Evolutionary conservation across 2,888 invertebrate genomes (phyloP), one percentile per base, ranked within the genome.

Genomic region (Petrolisthes cinctipes): DNA sequence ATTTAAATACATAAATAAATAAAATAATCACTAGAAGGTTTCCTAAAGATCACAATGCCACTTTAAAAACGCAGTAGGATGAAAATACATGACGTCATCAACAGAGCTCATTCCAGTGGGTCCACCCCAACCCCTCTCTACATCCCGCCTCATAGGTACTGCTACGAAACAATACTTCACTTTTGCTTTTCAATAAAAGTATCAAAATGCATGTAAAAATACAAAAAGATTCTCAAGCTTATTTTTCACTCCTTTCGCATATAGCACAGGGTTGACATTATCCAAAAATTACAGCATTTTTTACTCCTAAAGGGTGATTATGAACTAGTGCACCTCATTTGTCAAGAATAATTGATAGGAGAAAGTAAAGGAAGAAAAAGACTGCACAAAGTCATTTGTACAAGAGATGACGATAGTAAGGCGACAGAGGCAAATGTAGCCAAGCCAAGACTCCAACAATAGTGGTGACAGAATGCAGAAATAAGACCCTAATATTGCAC

Each of bases 141-240:
- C 87, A 88, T 88, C 87, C 87, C 87, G 87, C 87, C 71, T 88
- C 81, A 84, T 84, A 88, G 87, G 84, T 88, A 84, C 87, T 88
- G 83, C 87, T 88, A 88, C 87, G 75, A 88, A 88, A 88, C 81
- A 84, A 88, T 88, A 88, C 87, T 83, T 88, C 84, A 88, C 87
- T 88, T 88, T 88, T 88, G 87, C 87, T 75, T 75, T 83, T 88
- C 87, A 88, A 88, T 88, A 88, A 88, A 88, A 88, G 87, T 88
- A 88, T 88, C 87, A 88, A 88, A 88, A 88, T 88, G 87, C 87
- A 88, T 88, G 87, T 88, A 88, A 88, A 88, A 88, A 88, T 88
- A 88, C 87, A 88, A 88, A 88, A 88, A 88, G 87, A 87, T 87
- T 87, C 83, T 87, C 87, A 73, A 83, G 87, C 83, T 80, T 87